Base-by-base conservation (phyloP, 2,888 invertebrate genomes). In the Branchellion lobata region DNA sequence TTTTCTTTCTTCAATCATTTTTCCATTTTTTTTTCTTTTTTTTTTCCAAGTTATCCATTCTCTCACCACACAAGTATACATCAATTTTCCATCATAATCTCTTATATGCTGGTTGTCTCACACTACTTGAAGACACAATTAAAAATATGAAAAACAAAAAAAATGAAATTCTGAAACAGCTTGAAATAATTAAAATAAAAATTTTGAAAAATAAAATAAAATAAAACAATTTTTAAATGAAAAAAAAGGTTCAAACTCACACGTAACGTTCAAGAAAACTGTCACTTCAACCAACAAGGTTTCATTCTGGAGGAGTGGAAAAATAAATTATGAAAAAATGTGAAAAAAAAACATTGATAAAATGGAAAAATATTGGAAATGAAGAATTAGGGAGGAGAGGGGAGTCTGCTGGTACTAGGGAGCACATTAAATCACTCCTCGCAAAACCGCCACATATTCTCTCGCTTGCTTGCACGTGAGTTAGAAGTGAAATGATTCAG, bases 261-360 rank as follows among this genome's bases (percentile, higher is more conserved):
- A 77, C 5, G 77, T 77, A 34, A 77, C 65, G 65, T 77, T 77
- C 2, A 77, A 65, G 29, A 65, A 77, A n/a, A 57, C 77, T 11
- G 77, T 65, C 0, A 53, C 24, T 31, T 77, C 77, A 3, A 31
- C 69, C 33, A 69, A 5, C 61, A 57, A 3, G 5, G 61, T 18
- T 5, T 57, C 8, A 24, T 57, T 57, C 61, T 57, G 61, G 5
- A 14, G 40, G n/a, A n/a, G n/a, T n/a, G n/a, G n/a, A n/a, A n/a
- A n/a, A n/a, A n/a, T n/a, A n/a, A n/a, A n/a, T n/a, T n/a, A n/a
- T n/a, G n/a, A n/a, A n/a, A n/a, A n/a, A n/a, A n/a, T n/a, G n/a
- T n/a, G n/a, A n/a, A n/a, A n/a, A n/a, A n/a, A n/a, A n/a, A n/a
- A n/a, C n/a, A n/a, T n/a, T 40, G 40, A 40, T 8, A 8, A 40